Evolutionary conservation across 2,888 invertebrate species (phyloP).

Genomic region (Stramonita haemastoma): DNA sequence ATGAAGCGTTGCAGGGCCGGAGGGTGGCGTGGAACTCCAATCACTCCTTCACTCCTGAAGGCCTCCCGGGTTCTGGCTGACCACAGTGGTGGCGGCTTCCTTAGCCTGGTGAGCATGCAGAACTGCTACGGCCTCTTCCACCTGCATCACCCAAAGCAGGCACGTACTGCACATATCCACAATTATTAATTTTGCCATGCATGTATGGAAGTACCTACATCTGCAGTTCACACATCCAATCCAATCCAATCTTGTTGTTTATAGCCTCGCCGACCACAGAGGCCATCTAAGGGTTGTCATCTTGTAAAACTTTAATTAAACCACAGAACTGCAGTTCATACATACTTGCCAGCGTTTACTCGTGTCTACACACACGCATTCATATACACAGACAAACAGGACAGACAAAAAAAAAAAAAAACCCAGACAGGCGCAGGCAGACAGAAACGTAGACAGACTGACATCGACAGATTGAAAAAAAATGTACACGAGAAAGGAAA

Average conservation of each 20-base stretch:
- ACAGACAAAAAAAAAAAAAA: too few relatives aligned
- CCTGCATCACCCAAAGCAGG: slow-evolving; percentile 57
- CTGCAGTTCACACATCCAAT: too few relatives aligned
- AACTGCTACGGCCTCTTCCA: slow-evolving; percentile 98
- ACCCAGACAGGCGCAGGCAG: neutral
- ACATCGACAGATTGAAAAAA: neutral
- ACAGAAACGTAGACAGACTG: neutral
- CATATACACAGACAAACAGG: neutral
- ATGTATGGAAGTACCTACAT: too few relatives aligned
- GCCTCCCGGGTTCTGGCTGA: neutral
- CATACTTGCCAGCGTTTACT: neutral
- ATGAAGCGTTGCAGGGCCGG: neutral
- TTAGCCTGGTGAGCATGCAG: slow-evolving; percentile 98
- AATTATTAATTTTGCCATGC: too few relatives aligned
- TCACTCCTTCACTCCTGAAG: slow-evolving; percentile 2
- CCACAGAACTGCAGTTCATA: too few relatives aligned
- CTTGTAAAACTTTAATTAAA: too few relatives aligned
- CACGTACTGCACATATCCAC: neutral
- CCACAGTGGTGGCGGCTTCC: slow-evolving; percentile 78
- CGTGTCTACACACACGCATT: neutral
- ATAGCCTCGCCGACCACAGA: too few relatives aligned
- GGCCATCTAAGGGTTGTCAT: too few relatives aligned
- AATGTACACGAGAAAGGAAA: neutral
- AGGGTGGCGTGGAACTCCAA: neutral
- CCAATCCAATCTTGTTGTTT: too few relatives aligned